A percentile compares a stretch with the other conserved stretches of the same genome.
Evolutionary conservation across 2,113 vertebrate species (phyloP).

Genomic region (Cryptotis parvus): DNA sequence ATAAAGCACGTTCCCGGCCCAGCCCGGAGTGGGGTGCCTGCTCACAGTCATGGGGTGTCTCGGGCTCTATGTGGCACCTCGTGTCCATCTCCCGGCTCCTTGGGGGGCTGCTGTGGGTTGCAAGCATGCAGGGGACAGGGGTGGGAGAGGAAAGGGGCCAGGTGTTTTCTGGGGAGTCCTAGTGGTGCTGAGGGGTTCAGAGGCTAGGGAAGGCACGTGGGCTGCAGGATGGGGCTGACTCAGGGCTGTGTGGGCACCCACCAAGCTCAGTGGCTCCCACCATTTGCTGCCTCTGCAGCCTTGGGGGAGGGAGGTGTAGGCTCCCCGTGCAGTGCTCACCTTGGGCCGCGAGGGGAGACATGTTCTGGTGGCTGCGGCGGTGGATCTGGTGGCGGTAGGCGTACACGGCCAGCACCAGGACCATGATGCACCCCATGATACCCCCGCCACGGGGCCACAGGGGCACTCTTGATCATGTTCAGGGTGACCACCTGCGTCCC

Average conservation of each 20-base stretch:
- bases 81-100: too few species aligned
- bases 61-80: too few species aligned
- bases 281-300: neutral
- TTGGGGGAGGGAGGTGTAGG: neutral
- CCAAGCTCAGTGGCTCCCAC: neutral
- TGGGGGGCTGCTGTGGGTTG: too few species aligned
- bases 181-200: neutral
- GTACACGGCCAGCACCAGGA: slow-evolving; percentile 96
- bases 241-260: neutral
- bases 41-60: too few species aligned
- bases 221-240: neutral
- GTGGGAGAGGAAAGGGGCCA: too few species aligned
- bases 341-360: slow-evolving; percentile 98
- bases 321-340: slow-evolving; percentile 88
- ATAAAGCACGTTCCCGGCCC: too few species aligned
- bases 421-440: slow-evolving; percentile 99
- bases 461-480: slow-evolving; percentile 99
- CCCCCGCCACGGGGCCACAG: slow-evolving; percentile 97
- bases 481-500: slow-evolving; percentile 96
- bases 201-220: neutral
- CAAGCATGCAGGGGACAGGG: too few species aligned
- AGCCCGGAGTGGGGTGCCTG: too few species aligned
- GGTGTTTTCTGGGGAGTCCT: neutral
- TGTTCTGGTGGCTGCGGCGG: slow-evolving; percentile 97
- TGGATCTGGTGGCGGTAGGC: slow-evolving; percentile 99